Evolutionary conservation across 2,888 invertebrate species (phyloP).

Genomic region (Drosophila mayaguana): DNA sequence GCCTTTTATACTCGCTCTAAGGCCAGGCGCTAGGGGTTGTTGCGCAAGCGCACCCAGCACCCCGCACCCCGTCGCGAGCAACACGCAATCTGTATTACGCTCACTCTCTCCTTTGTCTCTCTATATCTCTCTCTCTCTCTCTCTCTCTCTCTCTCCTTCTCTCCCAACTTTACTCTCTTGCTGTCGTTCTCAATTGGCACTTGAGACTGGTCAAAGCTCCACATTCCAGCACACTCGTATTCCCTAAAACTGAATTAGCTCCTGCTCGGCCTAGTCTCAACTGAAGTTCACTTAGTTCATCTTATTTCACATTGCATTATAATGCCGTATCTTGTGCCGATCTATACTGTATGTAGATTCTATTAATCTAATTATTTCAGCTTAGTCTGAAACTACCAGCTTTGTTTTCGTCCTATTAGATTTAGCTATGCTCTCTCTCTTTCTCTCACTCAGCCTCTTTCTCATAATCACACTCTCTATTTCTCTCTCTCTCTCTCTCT

Average conservation of each 20-base stretch:
- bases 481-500: too few relatives aligned
- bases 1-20: slow-evolving; percentile 61
- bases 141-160: slow-evolving; percentile 18
- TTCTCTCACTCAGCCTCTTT: too few relatives aligned
- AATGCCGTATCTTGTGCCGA: too few relatives aligned
- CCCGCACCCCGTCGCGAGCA: slow-evolving; percentile 27
- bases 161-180: neutral
- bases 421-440: neutral
- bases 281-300: too few relatives aligned
- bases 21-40: slow-evolving; percentile 61
- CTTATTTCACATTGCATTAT: too few relatives aligned
- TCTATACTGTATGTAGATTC: too few relatives aligned
- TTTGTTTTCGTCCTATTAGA: neutral
- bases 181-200: neutral
- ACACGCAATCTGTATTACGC: slow-evolving; percentile 15
- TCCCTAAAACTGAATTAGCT: neutral
- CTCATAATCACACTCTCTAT: too few relatives aligned
- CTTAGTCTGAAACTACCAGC: neutral
- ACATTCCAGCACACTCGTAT: neutral
- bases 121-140: too few relatives aligned
- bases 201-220: neutral
- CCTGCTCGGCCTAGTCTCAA: neutral
- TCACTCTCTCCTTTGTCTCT: slow-evolving; percentile 20
- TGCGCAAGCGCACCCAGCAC: slow-evolving; percentile 71
- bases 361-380: neutral